Percentiles rank a stretch among this genome's conserved stretches.
Evolutionary conservation across 2,888 invertebrate species (phyloP).

Genomic region (Stictocephala bisonia): DNA sequence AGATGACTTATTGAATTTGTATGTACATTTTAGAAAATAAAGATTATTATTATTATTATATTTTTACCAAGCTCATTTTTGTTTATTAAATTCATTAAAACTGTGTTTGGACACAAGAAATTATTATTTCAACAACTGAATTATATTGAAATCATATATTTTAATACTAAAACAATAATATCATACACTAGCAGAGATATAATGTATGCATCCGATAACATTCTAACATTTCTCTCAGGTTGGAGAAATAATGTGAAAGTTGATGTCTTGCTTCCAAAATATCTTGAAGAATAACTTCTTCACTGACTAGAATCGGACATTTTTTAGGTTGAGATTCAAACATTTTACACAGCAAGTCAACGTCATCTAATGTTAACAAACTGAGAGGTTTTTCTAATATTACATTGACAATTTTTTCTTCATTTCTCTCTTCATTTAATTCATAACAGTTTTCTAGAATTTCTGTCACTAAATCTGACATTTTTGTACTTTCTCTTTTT

Average conservation of each 20-base stretch:
- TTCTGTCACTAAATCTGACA: not conserved
- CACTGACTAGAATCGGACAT: not conserved
- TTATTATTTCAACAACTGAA: too few relatives aligned
- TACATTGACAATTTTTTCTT: not conserved
- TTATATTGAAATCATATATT: too few relatives aligned
- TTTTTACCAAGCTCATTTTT: too few relatives aligned
- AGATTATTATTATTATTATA: too few relatives aligned
- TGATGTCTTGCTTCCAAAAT: conserved; percentile 27
- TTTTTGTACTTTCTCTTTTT: too few relatives aligned
- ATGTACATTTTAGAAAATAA: too few relatives aligned
- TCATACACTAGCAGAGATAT: too few relatives aligned
- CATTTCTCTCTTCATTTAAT: not conserved
- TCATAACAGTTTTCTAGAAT: not conserved
- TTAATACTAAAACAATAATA: too few relatives aligned
- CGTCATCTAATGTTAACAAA: not conserved
- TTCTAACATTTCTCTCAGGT: conserved; percentile 2
- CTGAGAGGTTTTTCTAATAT: not conserved
- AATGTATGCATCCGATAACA: too few relatives aligned
- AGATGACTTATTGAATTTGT: too few relatives aligned
- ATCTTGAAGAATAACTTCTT: conserved; percentile 14
- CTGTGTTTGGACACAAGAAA: too few relatives aligned
- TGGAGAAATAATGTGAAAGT: conserved; percentile 18
- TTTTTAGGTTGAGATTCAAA: not conserved
- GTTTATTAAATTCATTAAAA: too few relatives aligned
- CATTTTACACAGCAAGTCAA: not conserved